Conservation (phyloP, 2,888 invertebrate species). For the Eilema depressum region DNA sequence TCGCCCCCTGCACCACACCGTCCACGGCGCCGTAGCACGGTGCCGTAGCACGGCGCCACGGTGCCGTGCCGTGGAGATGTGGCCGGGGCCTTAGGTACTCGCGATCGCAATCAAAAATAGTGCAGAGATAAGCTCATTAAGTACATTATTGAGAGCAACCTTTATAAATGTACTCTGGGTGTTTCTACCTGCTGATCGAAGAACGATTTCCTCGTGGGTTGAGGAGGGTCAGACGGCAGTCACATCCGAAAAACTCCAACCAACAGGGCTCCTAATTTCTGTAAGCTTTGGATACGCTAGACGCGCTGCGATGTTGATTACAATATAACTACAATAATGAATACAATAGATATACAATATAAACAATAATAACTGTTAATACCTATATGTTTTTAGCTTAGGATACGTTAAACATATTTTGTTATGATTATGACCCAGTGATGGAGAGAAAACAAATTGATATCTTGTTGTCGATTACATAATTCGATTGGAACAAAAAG, state of each 20-base stretch:
- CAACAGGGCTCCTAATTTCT: no score
- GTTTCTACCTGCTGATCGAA: no score
- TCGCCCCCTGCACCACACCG: no score
- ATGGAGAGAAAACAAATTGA: conserved; percentile 73
- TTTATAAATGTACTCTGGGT: background rate
- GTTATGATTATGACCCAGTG: conserved; percentile 54
- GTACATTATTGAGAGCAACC: background rate
- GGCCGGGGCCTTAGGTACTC: no score
- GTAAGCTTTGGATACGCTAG: background rate
- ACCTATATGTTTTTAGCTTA: background rate
- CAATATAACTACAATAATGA: background rate
- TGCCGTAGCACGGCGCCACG: no score
- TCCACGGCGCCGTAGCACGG: no score
- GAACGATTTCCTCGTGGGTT: no score
- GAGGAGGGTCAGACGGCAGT: no score
- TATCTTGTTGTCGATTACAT: conserved; percentile 69
- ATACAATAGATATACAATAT: background rate
- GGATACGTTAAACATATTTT: conserved; percentile 35
- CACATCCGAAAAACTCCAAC: background rate
- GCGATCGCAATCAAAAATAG: no score
- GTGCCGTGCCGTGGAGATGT: no score
- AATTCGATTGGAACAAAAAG: conserved; percentile 74
- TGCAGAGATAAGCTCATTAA: background rate
- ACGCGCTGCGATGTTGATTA: background rate
- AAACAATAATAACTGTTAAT: background rate